Percentiles rank a stretch among this genome's conserved stretches.
Conservation (phyloP, 2,888 invertebrate species). For the Drosophila picticornis region DNA sequence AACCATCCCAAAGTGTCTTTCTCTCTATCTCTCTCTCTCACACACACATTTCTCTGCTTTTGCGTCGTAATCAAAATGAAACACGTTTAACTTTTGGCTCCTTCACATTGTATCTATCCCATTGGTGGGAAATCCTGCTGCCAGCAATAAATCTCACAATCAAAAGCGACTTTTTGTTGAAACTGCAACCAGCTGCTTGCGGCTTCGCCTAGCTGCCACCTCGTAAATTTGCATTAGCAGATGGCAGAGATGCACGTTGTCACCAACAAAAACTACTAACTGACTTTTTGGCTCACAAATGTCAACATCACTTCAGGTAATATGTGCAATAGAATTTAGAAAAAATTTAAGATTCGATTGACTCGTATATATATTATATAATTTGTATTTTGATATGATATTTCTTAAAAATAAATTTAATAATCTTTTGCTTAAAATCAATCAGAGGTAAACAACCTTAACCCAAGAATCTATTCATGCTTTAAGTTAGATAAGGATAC, state of each 20-base stretch:
- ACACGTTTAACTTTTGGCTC: slow-evolving; percentile 14
- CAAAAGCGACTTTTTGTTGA: slow-evolving; percentile 40
- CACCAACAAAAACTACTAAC: slow-evolving; percentile 36
- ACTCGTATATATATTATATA: no score
- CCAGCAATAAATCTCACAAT: slow-evolving; percentile 53
- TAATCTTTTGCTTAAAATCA: background rate
- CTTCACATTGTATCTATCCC: slow-evolving; percentile 25
- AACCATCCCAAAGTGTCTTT: background rate
- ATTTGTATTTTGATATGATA: background rate
- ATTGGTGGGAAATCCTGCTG: slow-evolving; percentile 19
- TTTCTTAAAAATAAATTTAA: background rate
- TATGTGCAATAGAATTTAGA: background rate
- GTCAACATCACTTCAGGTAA: slow-evolving; percentile 2
- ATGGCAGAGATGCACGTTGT: slow-evolving; percentile 48
- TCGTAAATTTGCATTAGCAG: slow-evolving; percentile 65
- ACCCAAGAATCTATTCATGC: background rate
- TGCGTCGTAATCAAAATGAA: slow-evolving; percentile 22
- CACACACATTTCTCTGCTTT: background rate
- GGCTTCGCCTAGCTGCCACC: background rate
- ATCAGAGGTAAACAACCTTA: background rate
- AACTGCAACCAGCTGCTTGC: slow-evolving; percentile 32
- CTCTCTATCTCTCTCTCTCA: background rate
- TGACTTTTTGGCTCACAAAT: slow-evolving; percentile 31
- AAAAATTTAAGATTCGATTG: no score
- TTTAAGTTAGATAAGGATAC: background rate